A percentile compares a stretch with the other conserved stretches of the same genome.
phyloP scores from a whole-genome alignment of 2,797 vertebrate genomes.

The Syndactyla subalaris region DNA sequence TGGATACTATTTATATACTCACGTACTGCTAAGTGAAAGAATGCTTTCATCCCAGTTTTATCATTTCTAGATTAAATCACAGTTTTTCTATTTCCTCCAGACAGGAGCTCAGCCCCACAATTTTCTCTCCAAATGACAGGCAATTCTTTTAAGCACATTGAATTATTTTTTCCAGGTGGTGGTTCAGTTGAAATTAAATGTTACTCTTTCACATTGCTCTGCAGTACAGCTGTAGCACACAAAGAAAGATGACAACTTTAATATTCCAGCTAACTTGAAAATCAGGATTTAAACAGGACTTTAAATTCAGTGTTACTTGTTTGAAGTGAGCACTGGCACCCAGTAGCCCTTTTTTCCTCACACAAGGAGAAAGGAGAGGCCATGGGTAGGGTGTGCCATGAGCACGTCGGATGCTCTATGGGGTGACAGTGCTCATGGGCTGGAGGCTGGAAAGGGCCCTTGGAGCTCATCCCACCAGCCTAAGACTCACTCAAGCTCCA shows the following conservation, averaged over 20 bases:
- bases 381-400: rapidly evolving
- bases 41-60: constrained; percentile 55
- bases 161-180: constrained; percentile 65
- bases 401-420: rapidly evolving
- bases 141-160: constrained; percentile 34
- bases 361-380: rapidly evolving
- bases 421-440: rapidly evolving
- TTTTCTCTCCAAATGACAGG: constrained; percentile 53
- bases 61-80: constrained; percentile 60
- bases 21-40: constrained; percentile 43
- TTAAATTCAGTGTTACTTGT: not conserved
- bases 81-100: constrained; percentile 39
- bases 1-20: constrained; percentile 15
- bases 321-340: not conserved
- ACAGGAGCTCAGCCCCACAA: constrained; percentile 47
- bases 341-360: not conserved
- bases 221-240: not conserved
- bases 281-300: not conserved
- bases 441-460: not conserved
- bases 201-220: not conserved
- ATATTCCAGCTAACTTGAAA: not conserved
- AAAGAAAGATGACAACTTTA: constrained; percentile 11
- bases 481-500: not conserved
- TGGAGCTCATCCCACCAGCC: not conserved
- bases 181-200: constrained; percentile 38